phyloP scores from a whole-genome alignment of 2,113 vertebrate genomes.

The Sciurus niger region DNA sequence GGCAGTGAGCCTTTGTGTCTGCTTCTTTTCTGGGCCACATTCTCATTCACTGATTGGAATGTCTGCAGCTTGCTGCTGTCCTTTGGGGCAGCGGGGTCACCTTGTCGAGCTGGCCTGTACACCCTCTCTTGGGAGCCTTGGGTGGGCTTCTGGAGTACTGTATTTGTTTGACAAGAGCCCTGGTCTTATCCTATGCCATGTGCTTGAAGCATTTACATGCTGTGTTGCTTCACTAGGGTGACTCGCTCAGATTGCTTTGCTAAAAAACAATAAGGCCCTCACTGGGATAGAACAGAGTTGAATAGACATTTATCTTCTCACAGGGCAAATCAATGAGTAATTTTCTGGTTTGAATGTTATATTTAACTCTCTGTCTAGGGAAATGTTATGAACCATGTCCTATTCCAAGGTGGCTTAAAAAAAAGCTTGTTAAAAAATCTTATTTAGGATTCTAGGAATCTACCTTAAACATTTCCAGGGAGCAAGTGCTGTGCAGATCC shows the following conservation, averaged over 20 bases:
- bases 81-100: not conserved
- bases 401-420: slow-evolving; percentile 63
- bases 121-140: not conserved
- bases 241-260: slow-evolving; percentile 26
- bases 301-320: slow-evolving; percentile 81
- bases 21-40: not conserved
- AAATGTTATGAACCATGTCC: slow-evolving; percentile 72
- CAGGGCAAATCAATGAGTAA: slow-evolving; percentile 79
- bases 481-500: not conserved
- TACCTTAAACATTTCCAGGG: not conserved
- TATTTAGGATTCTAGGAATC: slow-evolving; percentile 62
- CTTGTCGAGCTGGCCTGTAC: not conserved
- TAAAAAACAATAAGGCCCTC: slow-evolving; percentile 60
- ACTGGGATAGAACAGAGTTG: slow-evolving; percentile 27
- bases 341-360: slow-evolving; percentile 79
- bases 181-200: not conserved
- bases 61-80: not conserved
- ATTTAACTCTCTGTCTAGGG: slow-evolving; percentile 66
- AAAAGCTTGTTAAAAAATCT: slow-evolving; percentile 46
- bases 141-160: not conserved
- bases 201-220: not conserved
- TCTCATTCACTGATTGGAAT: not conserved
- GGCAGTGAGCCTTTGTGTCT: not conserved
- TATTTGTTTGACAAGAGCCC: not conserved
- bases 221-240: slow-evolving; percentile 52